Evolutionary conservation across 1,140 invertebrate genomes (phyloP).

Genomic region (Apis laboriosa): DNA sequence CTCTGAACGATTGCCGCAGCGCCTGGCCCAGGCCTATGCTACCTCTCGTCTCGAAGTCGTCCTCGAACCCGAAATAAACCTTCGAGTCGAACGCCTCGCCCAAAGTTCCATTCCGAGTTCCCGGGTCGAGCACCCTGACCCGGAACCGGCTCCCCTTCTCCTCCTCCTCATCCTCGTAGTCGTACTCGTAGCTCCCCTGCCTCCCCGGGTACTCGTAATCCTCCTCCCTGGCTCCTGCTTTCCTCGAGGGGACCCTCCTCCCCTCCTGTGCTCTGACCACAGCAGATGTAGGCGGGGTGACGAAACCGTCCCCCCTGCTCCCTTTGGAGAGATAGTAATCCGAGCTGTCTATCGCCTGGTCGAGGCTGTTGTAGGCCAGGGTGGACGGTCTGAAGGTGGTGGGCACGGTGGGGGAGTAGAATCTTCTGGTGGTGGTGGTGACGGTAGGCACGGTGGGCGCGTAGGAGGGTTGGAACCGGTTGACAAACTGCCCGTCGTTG

Average conservation of each 20-base stretch:
- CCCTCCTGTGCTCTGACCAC: too few relatives aligned
- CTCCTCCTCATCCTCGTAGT: too few relatives aligned
- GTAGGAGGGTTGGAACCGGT: conserved; percentile 72
- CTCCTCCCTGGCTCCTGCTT: too few relatives aligned
- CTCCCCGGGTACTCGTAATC: too few relatives aligned
- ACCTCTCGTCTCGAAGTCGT: conserved; percentile 70
- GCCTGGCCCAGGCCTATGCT: conserved; percentile 69
- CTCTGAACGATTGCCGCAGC: conserved; percentile 18
- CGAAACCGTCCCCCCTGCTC: conserved; percentile 37
- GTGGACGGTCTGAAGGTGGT: conserved; percentile 70
- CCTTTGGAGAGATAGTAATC: conserved; percentile 70
- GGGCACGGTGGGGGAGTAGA: conserved; percentile 76
- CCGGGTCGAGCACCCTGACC: background rate
- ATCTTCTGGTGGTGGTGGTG: conserved; percentile 73
- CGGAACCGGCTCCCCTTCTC: too few relatives aligned
- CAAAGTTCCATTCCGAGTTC: conserved; percentile 7
- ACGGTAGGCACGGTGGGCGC: conserved; percentile 77
- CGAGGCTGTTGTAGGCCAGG: conserved; percentile 63
- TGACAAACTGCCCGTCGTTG: conserved; percentile 53
- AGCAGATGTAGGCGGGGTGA: too few relatives aligned
- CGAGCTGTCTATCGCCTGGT: conserved; percentile 71
- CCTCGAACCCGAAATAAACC: conserved; percentile 42
- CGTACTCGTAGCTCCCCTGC: too few relatives aligned
- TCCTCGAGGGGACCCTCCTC: too few relatives aligned
- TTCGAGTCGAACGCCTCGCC: too few relatives aligned